A percentile compares a stretch with the other conserved stretches of the same genome.
Conservation (phyloP, 2,797 vertebrate species). For the Myioborus melanocephalus region DNA sequence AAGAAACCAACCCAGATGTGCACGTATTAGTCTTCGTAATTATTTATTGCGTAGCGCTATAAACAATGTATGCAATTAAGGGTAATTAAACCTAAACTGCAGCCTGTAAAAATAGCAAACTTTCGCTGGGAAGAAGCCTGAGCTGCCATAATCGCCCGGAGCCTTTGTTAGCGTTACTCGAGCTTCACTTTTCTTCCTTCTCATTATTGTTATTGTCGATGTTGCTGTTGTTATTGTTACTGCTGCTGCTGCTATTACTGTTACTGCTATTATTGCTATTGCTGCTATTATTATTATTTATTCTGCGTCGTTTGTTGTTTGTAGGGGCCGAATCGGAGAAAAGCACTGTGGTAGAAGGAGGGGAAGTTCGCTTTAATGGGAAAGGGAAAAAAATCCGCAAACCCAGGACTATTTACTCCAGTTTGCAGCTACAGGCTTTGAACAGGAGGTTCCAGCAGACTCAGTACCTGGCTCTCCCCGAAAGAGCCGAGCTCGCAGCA, state of each 20-base stretch:
- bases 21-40: conserved; percentile 94
- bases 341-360: conserved; percentile 96
- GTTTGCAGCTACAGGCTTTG: conserved; percentile 94
- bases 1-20: conserved; percentile 86
- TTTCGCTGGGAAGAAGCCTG: conserved; percentile 78
- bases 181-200: conserved; percentile 40
- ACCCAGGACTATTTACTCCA: conserved; percentile 97
- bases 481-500: conserved; percentile 96
- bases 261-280: neutral
- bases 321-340: conserved; percentile 91
- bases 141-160: conserved; percentile 69
- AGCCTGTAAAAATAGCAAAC: conserved; percentile 88
- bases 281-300: conserved; percentile 37
- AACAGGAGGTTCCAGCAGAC: conserved; percentile 98
- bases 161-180: conserved; percentile 66
- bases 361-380: conserved; percentile 97
- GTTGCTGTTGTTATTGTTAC: conserved; percentile 15
- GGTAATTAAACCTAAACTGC: conserved; percentile 99
- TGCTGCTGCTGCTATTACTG: neutral
- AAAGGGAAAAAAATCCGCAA: conserved; percentile 98
- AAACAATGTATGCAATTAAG: conserved; percentile 99
- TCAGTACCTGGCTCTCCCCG: conserved; percentile 94
- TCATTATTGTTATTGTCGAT: conserved; percentile 36
- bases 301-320: conserved; percentile 60
- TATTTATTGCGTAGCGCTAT: conserved; percentile 99